These are phyloP conservation scores for Piprites chloris DNA, from an alignment of 2,113 vertebrate species.

Conservation along the genomic window DNA sequence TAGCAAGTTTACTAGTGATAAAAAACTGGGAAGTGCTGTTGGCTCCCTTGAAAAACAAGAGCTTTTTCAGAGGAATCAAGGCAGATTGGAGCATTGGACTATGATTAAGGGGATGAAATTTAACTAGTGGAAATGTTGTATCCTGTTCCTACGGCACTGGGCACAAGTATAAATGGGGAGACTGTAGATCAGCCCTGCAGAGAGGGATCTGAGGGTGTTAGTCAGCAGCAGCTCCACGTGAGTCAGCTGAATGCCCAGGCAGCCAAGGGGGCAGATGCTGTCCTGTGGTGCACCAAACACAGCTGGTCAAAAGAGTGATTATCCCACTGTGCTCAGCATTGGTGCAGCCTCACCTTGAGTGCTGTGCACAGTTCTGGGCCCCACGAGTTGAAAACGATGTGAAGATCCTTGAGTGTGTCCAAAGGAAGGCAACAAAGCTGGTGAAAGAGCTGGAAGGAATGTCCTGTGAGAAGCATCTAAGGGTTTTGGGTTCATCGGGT, in stretches of 20 bases:
- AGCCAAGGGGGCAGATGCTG: background rate
- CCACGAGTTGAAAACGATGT: fast-evolving
- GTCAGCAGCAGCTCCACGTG: background rate
- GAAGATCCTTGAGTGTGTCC: background rate
- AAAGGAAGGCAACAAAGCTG: background rate
- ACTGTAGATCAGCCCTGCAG: background rate
- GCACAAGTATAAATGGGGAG: background rate
- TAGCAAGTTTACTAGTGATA: background rate
- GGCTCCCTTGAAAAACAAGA: background rate
- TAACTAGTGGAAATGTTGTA: background rate
- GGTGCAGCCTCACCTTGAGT: background rate
- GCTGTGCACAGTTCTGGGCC: background rate
- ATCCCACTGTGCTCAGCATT: background rate
- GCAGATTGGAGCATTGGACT: background rate
- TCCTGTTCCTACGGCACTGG: too few species aligned
- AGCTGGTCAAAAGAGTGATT: background rate
- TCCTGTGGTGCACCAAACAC: background rate
- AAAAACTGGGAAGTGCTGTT: background rate
- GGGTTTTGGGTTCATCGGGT: background rate
- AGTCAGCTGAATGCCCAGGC: background rate
- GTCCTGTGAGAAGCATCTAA: background rate
- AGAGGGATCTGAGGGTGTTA: background rate
- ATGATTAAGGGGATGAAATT: background rate
- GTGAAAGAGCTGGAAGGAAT: background rate
- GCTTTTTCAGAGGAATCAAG: background rate